Conservation (phyloP, 2,113 vertebrate species). For the Rhipidura dahli region DNA sequence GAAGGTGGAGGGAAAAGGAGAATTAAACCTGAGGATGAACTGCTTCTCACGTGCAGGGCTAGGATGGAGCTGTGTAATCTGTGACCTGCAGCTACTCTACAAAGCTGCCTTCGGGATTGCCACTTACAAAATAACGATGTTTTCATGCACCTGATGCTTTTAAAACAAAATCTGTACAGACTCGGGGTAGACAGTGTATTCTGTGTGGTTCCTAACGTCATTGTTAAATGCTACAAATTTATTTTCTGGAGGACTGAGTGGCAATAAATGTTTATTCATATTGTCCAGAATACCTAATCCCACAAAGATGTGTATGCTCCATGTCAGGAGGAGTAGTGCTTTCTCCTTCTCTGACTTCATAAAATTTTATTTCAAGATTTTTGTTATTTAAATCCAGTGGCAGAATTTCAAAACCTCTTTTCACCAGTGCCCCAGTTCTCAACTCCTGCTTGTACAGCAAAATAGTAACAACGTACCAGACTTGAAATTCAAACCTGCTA, state of each 20-base stretch:
- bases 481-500: background rate
- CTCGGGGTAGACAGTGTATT: background rate
- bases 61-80: background rate
- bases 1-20: background rate
- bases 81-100: background rate
- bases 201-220: background rate
- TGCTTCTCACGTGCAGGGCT: background rate
- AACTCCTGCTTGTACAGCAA: background rate
- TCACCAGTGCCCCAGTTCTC: background rate
- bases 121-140: background rate
- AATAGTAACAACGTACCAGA: background rate
- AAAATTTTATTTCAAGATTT: background rate
- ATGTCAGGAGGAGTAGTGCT: background rate
- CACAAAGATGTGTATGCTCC: background rate
- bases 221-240: background rate
- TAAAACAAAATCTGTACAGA: background rate
- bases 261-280: background rate
- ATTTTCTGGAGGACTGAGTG: background rate
- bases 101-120: background rate
- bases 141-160: background rate
- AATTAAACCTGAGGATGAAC: background rate
- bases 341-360: background rate
- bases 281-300: background rate
- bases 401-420: background rate
- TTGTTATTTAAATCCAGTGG: background rate